These are phyloP conservation scores for Pheosia gnoma DNA, from an alignment of 2,888 invertebrate species.

Conservation along the genomic window DNA sequence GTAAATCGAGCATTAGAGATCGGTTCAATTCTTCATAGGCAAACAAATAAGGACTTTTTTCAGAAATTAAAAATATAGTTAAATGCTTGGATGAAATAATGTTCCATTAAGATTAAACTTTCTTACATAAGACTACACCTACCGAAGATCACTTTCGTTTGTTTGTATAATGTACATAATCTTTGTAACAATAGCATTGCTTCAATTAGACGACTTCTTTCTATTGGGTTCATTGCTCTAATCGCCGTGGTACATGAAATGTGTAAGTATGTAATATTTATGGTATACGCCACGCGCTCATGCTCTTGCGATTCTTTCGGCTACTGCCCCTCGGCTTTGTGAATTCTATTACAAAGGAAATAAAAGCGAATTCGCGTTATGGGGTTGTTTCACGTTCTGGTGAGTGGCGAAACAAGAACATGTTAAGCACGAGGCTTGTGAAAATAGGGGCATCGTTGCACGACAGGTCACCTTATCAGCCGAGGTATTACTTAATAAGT, in stretches of 20 bases:
- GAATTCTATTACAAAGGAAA: background rate
- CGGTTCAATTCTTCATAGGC: slow-evolving; percentile 19
- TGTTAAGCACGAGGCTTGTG: background rate
- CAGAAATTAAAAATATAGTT: background rate
- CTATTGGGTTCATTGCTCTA: background rate
- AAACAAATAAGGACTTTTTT: background rate
- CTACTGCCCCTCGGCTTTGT: background rate
- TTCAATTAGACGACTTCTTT: slow-evolving; percentile 20
- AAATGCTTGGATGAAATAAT: slow-evolving; percentile 23
- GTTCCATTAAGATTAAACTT: slow-evolving; percentile 9
- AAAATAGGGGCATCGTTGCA: background rate
- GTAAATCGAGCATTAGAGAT: too few relatives aligned
- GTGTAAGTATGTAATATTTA: background rate
- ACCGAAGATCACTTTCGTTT: slow-evolving; percentile 45
- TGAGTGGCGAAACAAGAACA: background rate
- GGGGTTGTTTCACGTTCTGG: background rate
- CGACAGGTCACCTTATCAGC: background rate
- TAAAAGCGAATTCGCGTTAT: background rate
- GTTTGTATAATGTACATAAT: slow-evolving; percentile 27
- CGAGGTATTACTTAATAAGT: background rate
- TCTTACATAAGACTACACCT: slow-evolving; percentile 36
- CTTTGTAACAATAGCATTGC: slow-evolving; percentile 37
- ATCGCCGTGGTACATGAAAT: background rate
- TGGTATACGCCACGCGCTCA: background rate
- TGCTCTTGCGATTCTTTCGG: background rate